Evolutionary conservation across 2,113 vertebrate genomes (phyloP).

Genomic region (Phasianus colchicus): DNA sequence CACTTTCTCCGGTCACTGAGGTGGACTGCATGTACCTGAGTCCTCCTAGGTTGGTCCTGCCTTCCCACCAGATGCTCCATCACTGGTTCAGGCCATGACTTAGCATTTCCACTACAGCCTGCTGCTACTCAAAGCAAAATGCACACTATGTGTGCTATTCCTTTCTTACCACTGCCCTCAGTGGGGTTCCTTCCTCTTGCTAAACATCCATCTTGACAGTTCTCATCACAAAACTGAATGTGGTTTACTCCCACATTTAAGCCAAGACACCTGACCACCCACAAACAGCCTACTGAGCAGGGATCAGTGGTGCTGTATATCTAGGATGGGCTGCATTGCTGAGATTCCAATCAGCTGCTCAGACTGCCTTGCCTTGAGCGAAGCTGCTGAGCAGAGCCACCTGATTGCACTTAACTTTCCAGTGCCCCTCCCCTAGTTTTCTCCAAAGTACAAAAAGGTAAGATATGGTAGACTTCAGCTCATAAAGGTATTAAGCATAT

Average conservation of each 20-base stretch:
- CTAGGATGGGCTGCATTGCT: neutral
- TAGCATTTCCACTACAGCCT: neutral
- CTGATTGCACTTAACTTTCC: neutral
- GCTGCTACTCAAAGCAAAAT: neutral
- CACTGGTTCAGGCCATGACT: too few relatives aligned
- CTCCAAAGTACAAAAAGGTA: neutral
- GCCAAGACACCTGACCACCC: neutral
- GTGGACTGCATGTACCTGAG: too few relatives aligned
- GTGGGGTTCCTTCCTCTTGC: neutral
- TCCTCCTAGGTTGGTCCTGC: too few relatives aligned
- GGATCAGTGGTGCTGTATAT: accelerated
- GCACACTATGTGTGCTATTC: neutral
- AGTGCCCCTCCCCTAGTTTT: neutral
- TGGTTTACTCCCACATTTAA: neutral
- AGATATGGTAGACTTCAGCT: neutral
- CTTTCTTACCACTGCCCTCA: neutral
- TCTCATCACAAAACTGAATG: neutral
- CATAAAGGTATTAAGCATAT: neutral
- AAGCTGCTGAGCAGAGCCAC: neutral
- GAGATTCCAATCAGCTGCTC: neutral
- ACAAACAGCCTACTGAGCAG: neutral
- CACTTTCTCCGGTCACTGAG: too few relatives aligned
- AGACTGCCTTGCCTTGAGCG: neutral
- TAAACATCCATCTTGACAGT: neutral
- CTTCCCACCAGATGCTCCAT: too few relatives aligned